phyloP scores from a whole-genome alignment of 2,888 invertebrate species.

The Erebia aethiops region DNA sequence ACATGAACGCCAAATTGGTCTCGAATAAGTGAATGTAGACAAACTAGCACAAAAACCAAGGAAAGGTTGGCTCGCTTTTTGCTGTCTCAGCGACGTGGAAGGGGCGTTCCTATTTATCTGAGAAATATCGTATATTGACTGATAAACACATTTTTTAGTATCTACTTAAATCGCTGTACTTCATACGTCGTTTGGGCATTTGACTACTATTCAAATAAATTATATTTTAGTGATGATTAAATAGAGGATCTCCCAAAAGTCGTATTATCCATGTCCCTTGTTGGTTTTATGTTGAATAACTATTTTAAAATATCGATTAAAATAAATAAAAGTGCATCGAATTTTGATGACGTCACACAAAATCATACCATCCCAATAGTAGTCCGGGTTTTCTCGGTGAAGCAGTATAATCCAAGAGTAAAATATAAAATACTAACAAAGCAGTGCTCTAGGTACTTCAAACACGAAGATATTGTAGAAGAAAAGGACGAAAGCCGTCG shows the following conservation, averaged over 20 bases:
- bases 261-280: too few species aligned
- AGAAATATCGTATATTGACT: conserved; percentile 10
- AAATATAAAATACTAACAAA: background rate
- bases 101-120: conserved; percentile 47
- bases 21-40: conserved; percentile 26
- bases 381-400: too few species aligned
- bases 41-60: conserved; percentile 34
- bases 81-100: conserved; percentile 49
- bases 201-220: too few species aligned
- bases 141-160: background rate
- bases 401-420: too few species aligned
- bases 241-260: too few species aligned
- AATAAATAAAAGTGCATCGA: too few species aligned
- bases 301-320: too few species aligned
- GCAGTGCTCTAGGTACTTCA: background rate
- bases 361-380: background rate
- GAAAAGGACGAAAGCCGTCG: background rate
- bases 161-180: too few species aligned
- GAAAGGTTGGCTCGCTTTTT: conserved; percentile 51
- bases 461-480: background rate
- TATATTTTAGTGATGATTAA: too few species aligned
- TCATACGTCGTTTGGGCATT: too few species aligned
- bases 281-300: too few species aligned
- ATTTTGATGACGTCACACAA: too few species aligned
- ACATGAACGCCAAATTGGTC: conserved; percentile 23